phyloP scores from a whole-genome alignment of 1,140 invertebrate species.

The Calephelis virginiensis region DNA sequence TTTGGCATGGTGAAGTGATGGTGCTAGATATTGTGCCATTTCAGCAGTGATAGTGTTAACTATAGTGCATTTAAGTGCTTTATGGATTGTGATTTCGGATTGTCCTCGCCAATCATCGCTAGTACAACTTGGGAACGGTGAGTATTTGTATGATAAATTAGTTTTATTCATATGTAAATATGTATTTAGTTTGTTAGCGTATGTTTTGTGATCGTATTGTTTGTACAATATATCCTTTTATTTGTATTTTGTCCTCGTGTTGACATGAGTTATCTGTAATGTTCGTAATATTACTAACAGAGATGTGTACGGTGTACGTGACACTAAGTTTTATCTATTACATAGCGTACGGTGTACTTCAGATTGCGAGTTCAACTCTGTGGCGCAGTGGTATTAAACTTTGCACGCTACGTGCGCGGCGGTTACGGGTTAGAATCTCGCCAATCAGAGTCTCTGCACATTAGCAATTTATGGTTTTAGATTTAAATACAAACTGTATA shows the following conservation, averaged over 20 bases:
- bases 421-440: background rate
- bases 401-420: background rate
- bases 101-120: conserved; percentile 68
- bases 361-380: conserved; percentile 5
- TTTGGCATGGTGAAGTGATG: conserved; percentile 68
- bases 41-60: conserved; percentile 72
- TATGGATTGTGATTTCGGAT: conserved; percentile 76
- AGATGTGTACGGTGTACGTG: background rate
- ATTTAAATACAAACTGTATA: too few relatives aligned
- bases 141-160: conserved; percentile 21
- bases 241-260: conserved; percentile 19
- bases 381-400: conserved; percentile 4
- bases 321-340: conserved; percentile 25
- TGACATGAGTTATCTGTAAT: conserved; percentile 26
- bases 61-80: conserved; percentile 71
- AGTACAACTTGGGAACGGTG: conserved; percentile 72
- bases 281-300: conserved; percentile 22
- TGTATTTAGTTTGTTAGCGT: conserved; percentile 14
- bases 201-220: conserved; percentile 10
- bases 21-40: conserved; percentile 58
- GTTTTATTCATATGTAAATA: conserved; percentile 2
- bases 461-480: background rate
- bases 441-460: background rate
- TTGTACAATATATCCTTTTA: conserved; percentile 14
- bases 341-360: conserved; percentile 1